Evolutionary conservation across 2,113 vertebrate genomes (phyloP).

Genomic region (Tor tambroides): DNA sequence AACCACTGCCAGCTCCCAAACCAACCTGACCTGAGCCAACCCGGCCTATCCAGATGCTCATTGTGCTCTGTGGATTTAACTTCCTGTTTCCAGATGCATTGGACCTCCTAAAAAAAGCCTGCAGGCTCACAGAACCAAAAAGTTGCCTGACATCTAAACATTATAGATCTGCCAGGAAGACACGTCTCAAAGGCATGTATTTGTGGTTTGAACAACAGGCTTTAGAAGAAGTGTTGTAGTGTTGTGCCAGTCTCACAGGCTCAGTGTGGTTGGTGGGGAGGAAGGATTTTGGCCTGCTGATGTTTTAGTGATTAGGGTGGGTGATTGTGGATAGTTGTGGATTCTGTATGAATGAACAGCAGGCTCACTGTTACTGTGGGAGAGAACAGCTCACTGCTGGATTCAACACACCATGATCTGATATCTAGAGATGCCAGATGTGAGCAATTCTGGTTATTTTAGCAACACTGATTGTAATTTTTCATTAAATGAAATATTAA

Average conservation of each 20-base stretch:
- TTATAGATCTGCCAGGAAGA: neutral
- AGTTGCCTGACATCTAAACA: neutral
- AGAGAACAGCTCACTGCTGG: conserved; percentile 3
- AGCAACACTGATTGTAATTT: neutral
- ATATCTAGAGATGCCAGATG: neutral
- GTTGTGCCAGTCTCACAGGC: conserved; percentile 1
- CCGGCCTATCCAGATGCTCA: neutral
- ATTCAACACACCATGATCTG: neutral
- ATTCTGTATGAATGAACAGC: conserved; percentile 76
- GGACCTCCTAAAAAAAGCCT: neutral
- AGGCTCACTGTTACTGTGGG: conserved; percentile 55
- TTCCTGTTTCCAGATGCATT: neutral
- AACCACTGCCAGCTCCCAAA: neutral
- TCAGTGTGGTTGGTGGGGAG: conserved; percentile 37
- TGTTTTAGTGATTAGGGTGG: conserved; percentile 46
- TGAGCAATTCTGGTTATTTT: too few relatives aligned
- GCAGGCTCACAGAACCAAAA: neutral
- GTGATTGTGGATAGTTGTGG: conserved; percentile 12
- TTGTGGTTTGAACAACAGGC: neutral
- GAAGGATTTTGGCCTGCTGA: conserved; percentile 37
- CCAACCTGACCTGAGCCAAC: neutral
- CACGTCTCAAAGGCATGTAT: neutral
- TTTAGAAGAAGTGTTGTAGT: conserved; percentile 26
- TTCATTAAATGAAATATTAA: neutral
- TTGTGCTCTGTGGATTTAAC: neutral